Conservation (phyloP, 1,140 invertebrate species). For the Capitella teleta region DNA sequence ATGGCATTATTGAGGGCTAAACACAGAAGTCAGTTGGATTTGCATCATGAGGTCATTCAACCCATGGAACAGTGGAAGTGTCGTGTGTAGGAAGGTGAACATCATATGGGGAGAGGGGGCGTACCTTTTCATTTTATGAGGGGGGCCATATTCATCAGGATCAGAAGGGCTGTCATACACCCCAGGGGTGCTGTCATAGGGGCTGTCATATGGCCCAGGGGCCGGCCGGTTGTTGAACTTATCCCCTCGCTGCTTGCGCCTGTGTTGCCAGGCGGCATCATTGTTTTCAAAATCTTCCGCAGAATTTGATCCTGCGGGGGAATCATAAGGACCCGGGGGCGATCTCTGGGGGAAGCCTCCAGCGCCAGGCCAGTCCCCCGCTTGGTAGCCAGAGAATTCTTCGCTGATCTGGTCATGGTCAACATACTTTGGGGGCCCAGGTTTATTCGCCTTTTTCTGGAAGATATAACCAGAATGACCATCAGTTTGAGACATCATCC, state of each 20-base stretch:
- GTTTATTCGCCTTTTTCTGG: constrained; percentile 17
- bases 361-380: neutral
- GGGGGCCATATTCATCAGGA: constrained; percentile 23
- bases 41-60: too few species aligned
- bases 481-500: neutral
- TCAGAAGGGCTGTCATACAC: constrained; percentile 30
- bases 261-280: neutral
- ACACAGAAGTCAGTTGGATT: too few species aligned
- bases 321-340: neutral
- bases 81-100: too few species aligned
- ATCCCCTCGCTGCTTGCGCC: too few species aligned
- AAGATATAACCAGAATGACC: constrained; percentile 2
- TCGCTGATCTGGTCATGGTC: constrained; percentile 18
- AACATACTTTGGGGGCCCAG: too few species aligned
- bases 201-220: constrained; percentile 4
- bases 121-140: constrained; percentile 20
- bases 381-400: neutral
- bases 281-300: constrained; percentile 9
- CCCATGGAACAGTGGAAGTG: too few species aligned
- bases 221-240: constrained; percentile 1
- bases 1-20: too few species aligned
- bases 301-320: constrained; percentile 5
- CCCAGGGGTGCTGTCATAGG: constrained; percentile 25
- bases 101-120: too few species aligned
- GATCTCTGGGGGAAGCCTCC: neutral